Conservation (phyloP, 2,113 vertebrate species). For the Hemiscyllium ocellatum region DNA sequence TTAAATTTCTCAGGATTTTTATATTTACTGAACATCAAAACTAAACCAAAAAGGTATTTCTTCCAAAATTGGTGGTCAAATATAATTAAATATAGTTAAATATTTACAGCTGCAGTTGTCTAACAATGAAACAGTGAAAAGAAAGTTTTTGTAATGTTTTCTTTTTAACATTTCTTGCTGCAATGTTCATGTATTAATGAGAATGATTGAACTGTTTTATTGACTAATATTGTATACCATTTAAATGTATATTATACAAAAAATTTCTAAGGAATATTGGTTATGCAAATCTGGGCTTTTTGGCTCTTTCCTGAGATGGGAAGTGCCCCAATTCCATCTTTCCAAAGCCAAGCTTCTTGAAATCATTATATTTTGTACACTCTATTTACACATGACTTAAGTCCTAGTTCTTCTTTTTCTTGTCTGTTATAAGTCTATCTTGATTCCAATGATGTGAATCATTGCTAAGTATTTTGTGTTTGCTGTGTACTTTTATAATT, state of each 20-base stretch:
- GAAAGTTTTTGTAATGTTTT: not conserved
- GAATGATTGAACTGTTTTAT: not conserved
- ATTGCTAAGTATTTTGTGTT: not conserved
- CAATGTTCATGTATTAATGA: not conserved
- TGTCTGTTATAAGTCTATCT: not conserved
- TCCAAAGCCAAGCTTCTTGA: not conserved
- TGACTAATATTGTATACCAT: not conserved
- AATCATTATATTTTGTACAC: not conserved
- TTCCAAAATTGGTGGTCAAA: not conserved
- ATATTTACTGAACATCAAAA: not conserved
- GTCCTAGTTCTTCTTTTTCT: not conserved
- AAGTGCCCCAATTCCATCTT: not conserved
- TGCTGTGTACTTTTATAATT: not conserved
- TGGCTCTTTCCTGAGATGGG: not conserved
- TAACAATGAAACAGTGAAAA: not conserved
- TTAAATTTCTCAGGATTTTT: not conserved
- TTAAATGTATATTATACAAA: not conserved
- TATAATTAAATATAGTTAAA: not conserved
- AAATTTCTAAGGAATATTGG: not conserved
- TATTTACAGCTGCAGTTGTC: conserved; percentile 8
- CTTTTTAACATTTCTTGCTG: not conserved
- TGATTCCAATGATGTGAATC: not conserved
- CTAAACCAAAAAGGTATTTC: not conserved
- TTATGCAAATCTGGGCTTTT: not conserved
- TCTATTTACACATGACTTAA: not conserved